These are phyloP conservation scores for Cryptus armator DNA, from an alignment of 2,888 invertebrate species.

Conservation along the genomic window DNA sequence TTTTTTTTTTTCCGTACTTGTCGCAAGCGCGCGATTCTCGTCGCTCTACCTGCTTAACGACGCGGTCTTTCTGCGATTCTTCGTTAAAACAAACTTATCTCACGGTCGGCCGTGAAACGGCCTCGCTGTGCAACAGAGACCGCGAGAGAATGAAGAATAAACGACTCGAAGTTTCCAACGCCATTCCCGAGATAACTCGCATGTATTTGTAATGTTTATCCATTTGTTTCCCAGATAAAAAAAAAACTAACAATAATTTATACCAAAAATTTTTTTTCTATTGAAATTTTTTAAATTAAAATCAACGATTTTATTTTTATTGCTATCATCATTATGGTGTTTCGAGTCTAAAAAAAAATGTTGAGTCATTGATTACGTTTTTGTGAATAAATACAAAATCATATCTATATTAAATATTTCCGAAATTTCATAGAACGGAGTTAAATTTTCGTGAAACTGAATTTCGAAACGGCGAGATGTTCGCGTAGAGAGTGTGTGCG, in stretches of 20 bases:
- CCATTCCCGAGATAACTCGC: neutral
- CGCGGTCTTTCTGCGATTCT: slow-evolving; percentile 62
- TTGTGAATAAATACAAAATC: too few species aligned
- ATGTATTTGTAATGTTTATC: neutral
- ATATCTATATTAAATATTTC: neutral
- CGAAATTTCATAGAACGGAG: neutral
- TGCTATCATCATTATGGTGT: too few species aligned
- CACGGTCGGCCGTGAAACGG: slow-evolving; percentile 56
- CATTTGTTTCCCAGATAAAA: too few species aligned
- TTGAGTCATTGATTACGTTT: too few species aligned
- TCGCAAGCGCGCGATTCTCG: neutral
- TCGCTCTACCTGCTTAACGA: slow-evolving; percentile 18
- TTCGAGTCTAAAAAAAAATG: too few species aligned
- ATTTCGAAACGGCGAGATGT: slow-evolving; percentile 22
- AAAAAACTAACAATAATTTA: too few species aligned
- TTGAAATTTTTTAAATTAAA: too few species aligned
- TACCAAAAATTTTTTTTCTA: too few species aligned
- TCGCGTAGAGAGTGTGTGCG: neutral
- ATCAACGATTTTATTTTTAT: too few species aligned
- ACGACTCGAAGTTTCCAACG: slow-evolving; percentile 26
- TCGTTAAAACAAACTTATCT: slow-evolving; percentile 78
- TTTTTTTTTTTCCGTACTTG: slow-evolving; percentile 46
- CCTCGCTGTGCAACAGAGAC: slow-evolving; percentile 11
- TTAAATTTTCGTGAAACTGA: neutral
- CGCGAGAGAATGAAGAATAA: neutral